Conservation (phyloP, 2,888 invertebrate species). For the Mayetiola destructor region DNA sequence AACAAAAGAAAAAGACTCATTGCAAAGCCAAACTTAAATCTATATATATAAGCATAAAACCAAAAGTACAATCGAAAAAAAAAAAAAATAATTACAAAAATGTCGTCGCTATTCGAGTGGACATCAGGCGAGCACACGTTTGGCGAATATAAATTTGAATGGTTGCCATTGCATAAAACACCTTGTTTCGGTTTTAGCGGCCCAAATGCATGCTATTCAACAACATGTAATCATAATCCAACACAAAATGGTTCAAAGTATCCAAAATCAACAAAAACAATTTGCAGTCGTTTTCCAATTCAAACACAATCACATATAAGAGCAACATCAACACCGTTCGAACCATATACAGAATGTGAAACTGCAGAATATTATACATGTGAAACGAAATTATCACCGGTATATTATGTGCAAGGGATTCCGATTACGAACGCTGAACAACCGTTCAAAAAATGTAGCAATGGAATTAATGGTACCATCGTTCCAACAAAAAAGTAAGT, state of each 20-base stretch:
- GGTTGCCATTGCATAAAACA: neutral
- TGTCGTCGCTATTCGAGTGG: neutral
- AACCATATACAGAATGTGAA: no score
- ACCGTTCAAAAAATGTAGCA: no score
- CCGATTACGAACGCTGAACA: neutral
- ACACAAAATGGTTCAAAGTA: neutral
- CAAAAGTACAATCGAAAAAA: neutral
- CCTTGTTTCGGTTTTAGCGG: conserved; percentile 1
- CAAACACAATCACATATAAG: neutral
- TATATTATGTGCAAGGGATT: neutral
- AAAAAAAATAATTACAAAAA: neutral
- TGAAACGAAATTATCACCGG: neutral
- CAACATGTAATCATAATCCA: neutral
- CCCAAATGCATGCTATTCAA: conserved; percentile 5
- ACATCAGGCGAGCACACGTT: neutral
- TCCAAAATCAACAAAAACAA: neutral
- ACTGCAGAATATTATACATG: neutral
- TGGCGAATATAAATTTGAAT: neutral
- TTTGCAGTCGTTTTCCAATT: neutral
- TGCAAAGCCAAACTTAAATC: neutral
- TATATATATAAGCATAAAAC: neutral
- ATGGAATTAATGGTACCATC: no score
- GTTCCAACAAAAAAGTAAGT: conserved; percentile 2
- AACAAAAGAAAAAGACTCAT: neutral
- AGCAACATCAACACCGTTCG: no score